phyloP scores from a whole-genome alignment of 2,113 vertebrate species.

The Leptobrachium ailaonicum region DNA sequence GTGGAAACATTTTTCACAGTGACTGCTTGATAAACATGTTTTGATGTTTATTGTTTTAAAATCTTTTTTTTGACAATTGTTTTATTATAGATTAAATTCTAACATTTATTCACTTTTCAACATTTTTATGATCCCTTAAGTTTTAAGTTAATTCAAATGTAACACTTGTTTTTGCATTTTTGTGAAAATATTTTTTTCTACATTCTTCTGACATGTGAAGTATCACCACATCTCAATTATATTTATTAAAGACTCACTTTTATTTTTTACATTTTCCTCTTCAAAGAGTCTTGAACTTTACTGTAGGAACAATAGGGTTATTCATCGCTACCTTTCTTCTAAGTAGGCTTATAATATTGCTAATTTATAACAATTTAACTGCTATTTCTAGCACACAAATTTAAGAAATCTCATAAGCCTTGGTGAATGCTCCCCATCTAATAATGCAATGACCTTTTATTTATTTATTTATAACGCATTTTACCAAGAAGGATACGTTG shows the following conservation, averaged over 20 bases:
- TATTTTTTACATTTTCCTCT: slow-evolving; percentile 9
- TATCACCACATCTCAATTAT: not conserved
- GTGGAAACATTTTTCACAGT: too few species aligned
- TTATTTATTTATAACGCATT: not conserved
- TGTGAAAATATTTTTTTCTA: not conserved
- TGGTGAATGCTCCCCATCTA: slow-evolving; percentile 35
- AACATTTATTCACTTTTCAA: too few species aligned
- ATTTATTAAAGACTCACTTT: slow-evolving; percentile 7
- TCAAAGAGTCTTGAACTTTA: slow-evolving; percentile 21
- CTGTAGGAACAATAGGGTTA: slow-evolving; percentile 19
- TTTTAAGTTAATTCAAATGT: too few species aligned
- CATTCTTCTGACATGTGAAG: not conserved
- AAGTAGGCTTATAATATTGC: slow-evolving; percentile 14
- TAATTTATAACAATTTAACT: slow-evolving; percentile 17
- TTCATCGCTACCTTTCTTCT: slow-evolving; percentile 4
- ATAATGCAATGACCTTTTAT: slow-evolving; percentile 13
- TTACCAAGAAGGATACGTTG: too few species aligned
- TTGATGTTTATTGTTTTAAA: too few species aligned
- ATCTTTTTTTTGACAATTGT: too few species aligned
- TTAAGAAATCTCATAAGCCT: slow-evolving; percentile 30
- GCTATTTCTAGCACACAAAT: slow-evolving; percentile 33
- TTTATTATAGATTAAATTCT: too few species aligned
- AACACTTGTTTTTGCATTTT: not conserved
- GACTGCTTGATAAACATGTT: too few species aligned
- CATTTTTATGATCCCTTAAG: too few species aligned